Evolutionary conservation across 35 echinoderm and acorn worm species (phyloP), one percentile per base, ranked within the genome.

Genomic region (Ophiothrix spiculata): DNA sequence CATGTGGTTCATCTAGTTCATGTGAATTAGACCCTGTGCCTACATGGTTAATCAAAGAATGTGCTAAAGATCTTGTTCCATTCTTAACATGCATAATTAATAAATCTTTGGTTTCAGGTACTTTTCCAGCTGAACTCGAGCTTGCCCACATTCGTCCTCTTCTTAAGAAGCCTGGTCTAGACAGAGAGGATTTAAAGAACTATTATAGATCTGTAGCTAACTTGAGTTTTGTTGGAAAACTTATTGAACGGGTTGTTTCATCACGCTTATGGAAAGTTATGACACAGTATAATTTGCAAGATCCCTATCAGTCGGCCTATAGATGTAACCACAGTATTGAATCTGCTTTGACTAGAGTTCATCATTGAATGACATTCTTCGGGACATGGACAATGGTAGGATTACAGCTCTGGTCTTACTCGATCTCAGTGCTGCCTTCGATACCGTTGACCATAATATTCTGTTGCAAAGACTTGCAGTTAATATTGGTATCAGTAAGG

Each of bases 341-440:
- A 76, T 90, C 88, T 40, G 87, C 92, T 25, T 39, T 94, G 19
- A 14, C 82, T 54, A 77, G 83, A 40, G 88, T 94, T 34, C 80
- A 87, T 77, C n/a, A n/a, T n/a, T n/a, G n/a, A 94, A 94, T 83
- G 92, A 94, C 38, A 86, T 93, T 39, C 87, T 94, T 12, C 64
- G 78, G 8, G 75, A 36, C 35, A 87, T 87, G 79, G 92, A 94
- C 31, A 81, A 81, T 94, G 82, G 88, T 6, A 90, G 77, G 74
- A 82, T 86, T 15, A 80, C 77, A 32, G 84, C 78, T 39, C 84
- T 94, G 35, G 63, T 94, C 34, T 78, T 94, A n/a, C 75, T 90
- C 0, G 84, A 94, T 83, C 56, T 90, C 49, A 90, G 83, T 38
- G 86, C 76, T 41, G 87, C 92, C 21, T 94, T 94, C 31, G 92